phyloP scores from a whole-genome alignment of 2,797 vertebrate species.

The Sciurus vulgaris region DNA sequence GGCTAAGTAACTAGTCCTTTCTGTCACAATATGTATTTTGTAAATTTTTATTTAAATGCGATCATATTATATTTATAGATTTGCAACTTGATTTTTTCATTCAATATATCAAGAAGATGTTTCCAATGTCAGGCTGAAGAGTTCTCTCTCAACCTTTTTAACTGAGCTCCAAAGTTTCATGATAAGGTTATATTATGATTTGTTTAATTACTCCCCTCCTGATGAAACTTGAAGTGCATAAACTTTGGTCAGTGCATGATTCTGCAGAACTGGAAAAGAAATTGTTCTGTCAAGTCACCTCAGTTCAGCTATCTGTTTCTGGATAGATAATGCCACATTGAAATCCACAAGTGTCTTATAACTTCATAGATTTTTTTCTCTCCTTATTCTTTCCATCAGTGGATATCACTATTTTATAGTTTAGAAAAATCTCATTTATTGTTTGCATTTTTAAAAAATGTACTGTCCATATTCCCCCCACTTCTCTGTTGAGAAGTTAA shows the following conservation, averaged over 20 bases:
- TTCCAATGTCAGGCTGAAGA: background rate
- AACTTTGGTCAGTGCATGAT: background rate
- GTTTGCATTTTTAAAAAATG: background rate
- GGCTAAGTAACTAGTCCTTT: background rate
- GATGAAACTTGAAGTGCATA: background rate
- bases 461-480: background rate
- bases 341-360: background rate
- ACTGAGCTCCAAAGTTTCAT: background rate
- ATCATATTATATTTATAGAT: background rate
- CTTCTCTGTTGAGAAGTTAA: background rate
- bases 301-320: background rate
- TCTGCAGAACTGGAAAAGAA: background rate
- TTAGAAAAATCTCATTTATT: background rate
- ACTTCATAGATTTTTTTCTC: background rate
- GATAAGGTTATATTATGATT: background rate
- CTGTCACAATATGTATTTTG: background rate
- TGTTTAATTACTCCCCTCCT: background rate
- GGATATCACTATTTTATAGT: constrained; percentile 1
- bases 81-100: background rate
- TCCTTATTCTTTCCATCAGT: background rate
- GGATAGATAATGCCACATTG: background rate
- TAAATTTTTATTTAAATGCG: background rate
- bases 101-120: background rate
- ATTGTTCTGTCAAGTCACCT: background rate
- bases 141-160: background rate